These are phyloP conservation scores for Aphrophora alni DNA, from an alignment of 2,888 invertebrate species.

Conservation along the genomic window DNA sequence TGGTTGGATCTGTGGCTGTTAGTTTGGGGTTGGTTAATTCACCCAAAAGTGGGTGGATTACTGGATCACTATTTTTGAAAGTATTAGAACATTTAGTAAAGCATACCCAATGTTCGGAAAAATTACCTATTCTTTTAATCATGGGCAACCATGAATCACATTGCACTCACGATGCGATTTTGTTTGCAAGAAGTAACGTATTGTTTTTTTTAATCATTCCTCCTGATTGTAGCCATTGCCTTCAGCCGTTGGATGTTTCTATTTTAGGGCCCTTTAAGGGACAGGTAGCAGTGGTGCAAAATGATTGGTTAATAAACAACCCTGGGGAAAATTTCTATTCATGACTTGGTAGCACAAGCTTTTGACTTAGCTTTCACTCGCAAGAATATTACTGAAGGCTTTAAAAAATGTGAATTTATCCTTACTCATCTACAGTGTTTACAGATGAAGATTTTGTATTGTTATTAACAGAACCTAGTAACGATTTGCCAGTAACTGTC, in stretches of 20 bases:
- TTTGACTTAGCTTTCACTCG: neutral
- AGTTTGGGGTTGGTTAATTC: constrained; percentile 13
- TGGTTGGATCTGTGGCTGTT: neutral
- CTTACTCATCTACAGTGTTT: constrained; percentile 7
- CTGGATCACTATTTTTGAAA: neutral
- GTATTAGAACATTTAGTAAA: neutral
- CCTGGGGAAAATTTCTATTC: constrained; percentile 19
- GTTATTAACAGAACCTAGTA: neutral
- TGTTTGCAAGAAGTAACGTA: neutral
- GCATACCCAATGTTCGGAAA: neutral
- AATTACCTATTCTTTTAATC: constrained; percentile 2
- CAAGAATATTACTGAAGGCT: constrained; percentile 16
- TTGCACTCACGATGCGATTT: neutral
- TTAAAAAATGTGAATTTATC: neutral
- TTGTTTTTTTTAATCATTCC: constrained; percentile 11
- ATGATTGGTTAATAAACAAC: constrained; percentile 32
- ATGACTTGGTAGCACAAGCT: constrained; percentile 7
- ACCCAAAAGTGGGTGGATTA: constrained; percentile 10
- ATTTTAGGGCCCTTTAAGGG: constrained; percentile 28
- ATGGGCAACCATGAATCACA: constrained; percentile 24
- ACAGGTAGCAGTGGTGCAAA: constrained; percentile 19
- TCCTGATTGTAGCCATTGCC: constrained; percentile 23
- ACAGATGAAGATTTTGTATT: neutral
- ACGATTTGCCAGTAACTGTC: constrained; percentile 9
- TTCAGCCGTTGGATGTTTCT: constrained; percentile 26